phyloP scores from a whole-genome alignment of 2,888 invertebrate genomes.

The Taenaris catops region DNA sequence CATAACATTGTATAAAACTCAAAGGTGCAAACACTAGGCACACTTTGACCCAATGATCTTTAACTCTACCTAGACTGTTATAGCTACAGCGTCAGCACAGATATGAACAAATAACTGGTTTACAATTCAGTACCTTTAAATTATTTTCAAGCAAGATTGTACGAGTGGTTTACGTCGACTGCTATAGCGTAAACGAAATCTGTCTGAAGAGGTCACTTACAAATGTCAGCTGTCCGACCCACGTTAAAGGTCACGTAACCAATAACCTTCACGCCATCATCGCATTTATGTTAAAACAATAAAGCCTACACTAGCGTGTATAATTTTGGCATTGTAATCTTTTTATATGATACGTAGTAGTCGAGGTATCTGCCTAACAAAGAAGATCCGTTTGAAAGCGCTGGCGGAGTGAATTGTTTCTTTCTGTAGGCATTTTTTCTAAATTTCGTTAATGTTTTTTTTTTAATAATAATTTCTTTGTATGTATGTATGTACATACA shows the following conservation, averaged over 20 bases:
- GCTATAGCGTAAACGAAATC: conserved; percentile 7
- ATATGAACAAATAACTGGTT: too few relatives aligned
- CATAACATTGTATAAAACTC: too few relatives aligned
- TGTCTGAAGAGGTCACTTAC: conserved; percentile 15
- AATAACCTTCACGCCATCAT: conserved; percentile 5
- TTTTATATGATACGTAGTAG: conserved; percentile 9
- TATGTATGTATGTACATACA: background rate
- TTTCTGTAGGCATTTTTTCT: conserved; percentile 1
- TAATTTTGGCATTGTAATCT: conserved; percentile 11
- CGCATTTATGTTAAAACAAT: conserved; percentile 8
- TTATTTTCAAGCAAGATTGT: too few relatives aligned
- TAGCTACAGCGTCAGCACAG: too few relatives aligned
- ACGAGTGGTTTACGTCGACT: too few relatives aligned
- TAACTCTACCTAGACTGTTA: too few relatives aligned
- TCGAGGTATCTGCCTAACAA: conserved; percentile 6
- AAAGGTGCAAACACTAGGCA: too few relatives aligned
- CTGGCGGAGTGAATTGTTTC: background rate
- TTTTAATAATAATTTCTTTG: too few relatives aligned
- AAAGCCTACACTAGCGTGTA: conserved; percentile 12
- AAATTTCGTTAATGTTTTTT: background rate
- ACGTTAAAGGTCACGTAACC: conserved; percentile 13
- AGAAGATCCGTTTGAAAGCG: conserved; percentile 1
- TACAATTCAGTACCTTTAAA: too few relatives aligned
- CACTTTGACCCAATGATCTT: too few relatives aligned
- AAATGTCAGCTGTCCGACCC: conserved; percentile 14